Evolutionary conservation across 2,797 vertebrate species (phyloP).

Genomic region (Novumbra hubbsi): DNA sequence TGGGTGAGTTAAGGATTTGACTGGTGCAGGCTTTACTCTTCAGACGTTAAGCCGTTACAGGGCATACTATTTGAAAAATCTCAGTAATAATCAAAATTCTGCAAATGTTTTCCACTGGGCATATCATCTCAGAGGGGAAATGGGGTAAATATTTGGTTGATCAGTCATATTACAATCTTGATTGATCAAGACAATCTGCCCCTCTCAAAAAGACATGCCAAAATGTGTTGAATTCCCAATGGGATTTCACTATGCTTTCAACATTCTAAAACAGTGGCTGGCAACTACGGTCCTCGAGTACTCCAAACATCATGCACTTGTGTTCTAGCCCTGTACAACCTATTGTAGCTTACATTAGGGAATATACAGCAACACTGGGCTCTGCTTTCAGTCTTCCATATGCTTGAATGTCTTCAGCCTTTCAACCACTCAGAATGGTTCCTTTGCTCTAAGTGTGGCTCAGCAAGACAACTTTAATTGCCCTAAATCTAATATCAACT

Average conservation of each 20-base stretch:
- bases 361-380: too few relatives aligned
- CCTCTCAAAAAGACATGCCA: too few relatives aligned
- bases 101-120: not conserved
- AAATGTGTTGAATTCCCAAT: too few relatives aligned
- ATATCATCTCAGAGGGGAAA: not conserved
- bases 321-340: too few relatives aligned
- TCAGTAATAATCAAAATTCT: not conserved
- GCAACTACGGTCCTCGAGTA: not conserved
- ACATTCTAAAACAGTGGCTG: too few relatives aligned
- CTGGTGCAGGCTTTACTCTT: constrained; percentile 46
- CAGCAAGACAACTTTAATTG: constrained; percentile 54
- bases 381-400: too few relatives aligned
- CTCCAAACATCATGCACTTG: not conserved
- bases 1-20: constrained; percentile 49
- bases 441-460: constrained; percentile 35
- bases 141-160: too few relatives aligned
- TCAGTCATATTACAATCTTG: too few relatives aligned
- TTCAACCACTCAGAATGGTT: constrained; percentile 27
- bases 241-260: too few relatives aligned
- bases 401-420: too few relatives aligned
- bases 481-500: constrained; percentile 65
- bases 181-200: too few relatives aligned
- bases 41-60: constrained; percentile 43
- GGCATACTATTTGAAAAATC: constrained; percentile 2
- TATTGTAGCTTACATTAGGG: too few relatives aligned